phyloP scores from a whole-genome alignment of 2,797 vertebrate species.

The Gymnothorax reevesii region DNA sequence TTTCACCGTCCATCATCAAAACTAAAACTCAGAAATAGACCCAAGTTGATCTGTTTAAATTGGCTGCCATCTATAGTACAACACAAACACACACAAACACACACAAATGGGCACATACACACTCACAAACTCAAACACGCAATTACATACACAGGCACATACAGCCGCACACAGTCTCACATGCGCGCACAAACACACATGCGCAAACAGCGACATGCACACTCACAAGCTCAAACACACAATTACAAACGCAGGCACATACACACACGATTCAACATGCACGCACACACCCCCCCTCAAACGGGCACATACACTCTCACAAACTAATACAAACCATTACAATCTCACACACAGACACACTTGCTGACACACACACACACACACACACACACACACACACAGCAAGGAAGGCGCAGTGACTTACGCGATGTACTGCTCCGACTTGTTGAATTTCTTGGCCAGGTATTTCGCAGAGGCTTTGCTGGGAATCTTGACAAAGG shows the following conservation, averaged over 20 bases:
- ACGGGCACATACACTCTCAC: not conserved
- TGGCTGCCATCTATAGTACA: not conserved
- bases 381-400: not conserved
- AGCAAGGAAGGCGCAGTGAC: conserved; percentile 20
- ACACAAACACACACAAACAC: not conserved
- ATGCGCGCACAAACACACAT: conserved; percentile 2
- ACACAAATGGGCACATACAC: no score
- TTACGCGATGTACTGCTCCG: conserved; percentile 97
- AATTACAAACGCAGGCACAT: not conserved
- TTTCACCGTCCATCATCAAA: not conserved
- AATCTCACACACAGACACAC: not conserved
- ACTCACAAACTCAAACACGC: no score
- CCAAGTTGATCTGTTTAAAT: not conserved
- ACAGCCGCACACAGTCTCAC: not conserved
- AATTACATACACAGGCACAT: not conserved
- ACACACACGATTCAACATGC: not conserved
- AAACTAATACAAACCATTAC: not conserved
- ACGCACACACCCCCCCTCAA: not conserved
- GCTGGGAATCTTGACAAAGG: conserved; percentile 98
- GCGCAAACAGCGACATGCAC: not conserved
- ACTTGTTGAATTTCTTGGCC: conserved; percentile 98
- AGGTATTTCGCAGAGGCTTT: conserved; percentile 97
- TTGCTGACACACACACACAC: not conserved
- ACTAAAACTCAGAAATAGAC: not conserved
- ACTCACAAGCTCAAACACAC: not conserved